Evolutionary conservation across 2,888 invertebrate genomes (phyloP), one percentile per base, ranked within the genome.

Genomic region (Metallyticus violacea): DNA sequence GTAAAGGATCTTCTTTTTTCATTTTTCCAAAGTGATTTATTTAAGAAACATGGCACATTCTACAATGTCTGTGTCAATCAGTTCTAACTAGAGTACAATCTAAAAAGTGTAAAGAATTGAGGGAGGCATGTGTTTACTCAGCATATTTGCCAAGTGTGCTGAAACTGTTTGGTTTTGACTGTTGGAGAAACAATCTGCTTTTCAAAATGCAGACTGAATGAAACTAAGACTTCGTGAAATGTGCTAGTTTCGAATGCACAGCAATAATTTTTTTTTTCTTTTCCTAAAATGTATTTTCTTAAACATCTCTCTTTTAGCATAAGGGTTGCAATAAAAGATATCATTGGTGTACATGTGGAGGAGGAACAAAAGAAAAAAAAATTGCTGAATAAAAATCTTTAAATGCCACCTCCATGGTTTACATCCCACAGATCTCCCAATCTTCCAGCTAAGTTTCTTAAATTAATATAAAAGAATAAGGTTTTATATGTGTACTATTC

Each of bases 21-120:
- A 77, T n/a, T 87, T 87, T 87, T 78, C 79, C 81, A 81, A 87
- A 84, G 86, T 85, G 87, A 85, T 88, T 88, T 88, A 88, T 88
- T 88, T 88, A 88, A 86, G 88, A 88, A 88, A 88, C 88, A 88
- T 88, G 88, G 88, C 88, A 88, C 88, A 88, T 88, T 88, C 88
- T 88, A 88, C 88, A 88, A 88, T 88, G 88, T 88, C 86, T 87
- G 87, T 87, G 86, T 87, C 83, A 86, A 83, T 86, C 87, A 86
- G 88, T 87, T 88, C 88, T 88, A 88, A 79, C 86, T 88, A 87
- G 85, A 83, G 78, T 86, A 87, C 85, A 86, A 79, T 81, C 88
- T 87, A 87, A 79, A 81, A 80, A 76, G 88, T 86, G 87, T 85
- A 85, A 88, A 87, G 88, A 88, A 88, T 76, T 81, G 79, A 82